Evolutionary conservation across 2,797 vertebrate genomes (phyloP).

Genomic region (Mus caroli): DNA sequence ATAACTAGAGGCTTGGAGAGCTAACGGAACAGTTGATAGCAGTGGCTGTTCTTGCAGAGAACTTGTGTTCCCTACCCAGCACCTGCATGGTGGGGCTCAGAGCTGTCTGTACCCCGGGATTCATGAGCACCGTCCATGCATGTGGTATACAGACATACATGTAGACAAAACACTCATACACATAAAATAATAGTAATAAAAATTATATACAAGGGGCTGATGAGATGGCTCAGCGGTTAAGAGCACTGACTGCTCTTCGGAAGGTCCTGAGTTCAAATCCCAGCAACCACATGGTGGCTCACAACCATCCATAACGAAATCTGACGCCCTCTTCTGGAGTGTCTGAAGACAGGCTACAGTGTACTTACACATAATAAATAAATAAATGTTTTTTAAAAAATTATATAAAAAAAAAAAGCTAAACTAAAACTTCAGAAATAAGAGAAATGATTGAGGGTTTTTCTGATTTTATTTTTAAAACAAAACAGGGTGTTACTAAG

Average conservation of each 20-base stretch:
- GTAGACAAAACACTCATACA: not conserved
- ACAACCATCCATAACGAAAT: too few species aligned
- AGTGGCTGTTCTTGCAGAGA: not conserved
- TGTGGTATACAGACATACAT: not conserved
- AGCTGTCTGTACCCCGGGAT: not conserved
- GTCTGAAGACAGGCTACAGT: too few species aligned
- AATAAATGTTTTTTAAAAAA: too few species aligned
- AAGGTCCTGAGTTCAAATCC: too few species aligned
- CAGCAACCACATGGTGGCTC: too few species aligned
- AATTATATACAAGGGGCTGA: not conserved
- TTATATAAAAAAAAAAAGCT: not conserved
- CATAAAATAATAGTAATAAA: not conserved
- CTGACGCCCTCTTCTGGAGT: too few species aligned
- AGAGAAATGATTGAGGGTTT: not conserved
- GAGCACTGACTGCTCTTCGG: too few species aligned
- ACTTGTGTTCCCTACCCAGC: not conserved
- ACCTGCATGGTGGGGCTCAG: not conserved
- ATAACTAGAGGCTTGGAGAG: not conserved
- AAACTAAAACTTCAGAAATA: conserved; percentile 10
- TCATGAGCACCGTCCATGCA: too few species aligned
- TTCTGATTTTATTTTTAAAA: not conserved
- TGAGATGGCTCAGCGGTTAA: too few species aligned
- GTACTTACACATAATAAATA: too few species aligned
- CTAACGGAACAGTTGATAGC: not conserved
- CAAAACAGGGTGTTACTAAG: not conserved